These are phyloP conservation scores for Acrocyrtus sp. DNA, from an alignment of 2,888 invertebrate genomes.

Conservation along the genomic window DNA sequence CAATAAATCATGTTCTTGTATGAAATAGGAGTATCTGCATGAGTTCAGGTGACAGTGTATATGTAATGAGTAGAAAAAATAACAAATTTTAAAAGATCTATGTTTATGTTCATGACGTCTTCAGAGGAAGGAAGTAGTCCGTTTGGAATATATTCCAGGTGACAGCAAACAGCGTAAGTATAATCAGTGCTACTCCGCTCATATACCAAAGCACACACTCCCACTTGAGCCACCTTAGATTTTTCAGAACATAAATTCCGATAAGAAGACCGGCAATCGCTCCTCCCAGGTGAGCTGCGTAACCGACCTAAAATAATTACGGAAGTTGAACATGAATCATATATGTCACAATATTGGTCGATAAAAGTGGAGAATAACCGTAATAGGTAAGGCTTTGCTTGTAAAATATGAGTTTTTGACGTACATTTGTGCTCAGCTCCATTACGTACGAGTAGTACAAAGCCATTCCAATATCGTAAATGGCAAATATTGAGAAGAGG, in stretches of 20 bases:
- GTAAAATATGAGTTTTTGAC: too few relatives aligned
- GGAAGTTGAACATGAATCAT: too few relatives aligned
- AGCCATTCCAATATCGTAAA: constrained; percentile 88
- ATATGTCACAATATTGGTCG: too few relatives aligned
- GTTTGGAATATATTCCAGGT: constrained; percentile 74
- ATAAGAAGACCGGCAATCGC: constrained; percentile 81
- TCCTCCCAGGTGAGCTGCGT: constrained; percentile 94
- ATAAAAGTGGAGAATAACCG: too few relatives aligned
- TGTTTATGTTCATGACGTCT: constrained; percentile 9
- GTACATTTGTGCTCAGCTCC: constrained; percentile 72
- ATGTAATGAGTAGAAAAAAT: too few relatives aligned
- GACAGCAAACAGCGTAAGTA: constrained; percentile 78
- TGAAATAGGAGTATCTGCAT: too few relatives aligned
- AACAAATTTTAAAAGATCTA: not conserved
- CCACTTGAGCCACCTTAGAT: constrained; percentile 82
- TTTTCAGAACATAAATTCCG: constrained; percentile 82
- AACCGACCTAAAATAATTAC: constrained; percentile 84
- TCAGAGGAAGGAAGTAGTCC: constrained; percentile 49
- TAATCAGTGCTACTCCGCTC: constrained; percentile 76
- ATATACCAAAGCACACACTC: constrained; percentile 86
- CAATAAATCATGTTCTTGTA: too few relatives aligned
- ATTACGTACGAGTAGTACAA: constrained; percentile 87
- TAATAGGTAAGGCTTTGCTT: too few relatives aligned
- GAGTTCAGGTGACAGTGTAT: too few relatives aligned
- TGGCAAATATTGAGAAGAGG: constrained; percentile 83